These are phyloP conservation scores for Acrocephalus arundinaceus DNA, from an alignment of 2,113 vertebrate species.

Conservation along the genomic window DNA sequence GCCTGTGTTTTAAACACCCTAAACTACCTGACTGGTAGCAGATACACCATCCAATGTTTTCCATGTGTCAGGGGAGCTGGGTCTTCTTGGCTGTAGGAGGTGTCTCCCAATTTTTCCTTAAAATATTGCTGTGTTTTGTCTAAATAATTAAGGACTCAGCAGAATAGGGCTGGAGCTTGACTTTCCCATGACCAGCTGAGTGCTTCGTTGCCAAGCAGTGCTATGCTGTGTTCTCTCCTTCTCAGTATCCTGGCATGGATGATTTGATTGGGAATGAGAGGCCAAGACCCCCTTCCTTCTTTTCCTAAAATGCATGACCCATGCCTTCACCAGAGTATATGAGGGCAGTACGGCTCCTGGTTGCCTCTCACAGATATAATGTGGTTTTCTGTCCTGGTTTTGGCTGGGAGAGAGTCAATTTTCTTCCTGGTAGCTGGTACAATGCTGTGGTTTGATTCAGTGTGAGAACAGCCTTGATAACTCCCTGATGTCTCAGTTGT, in stretches of 20 bases:
- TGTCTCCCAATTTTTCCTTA: background rate
- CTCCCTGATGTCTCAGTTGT: background rate
- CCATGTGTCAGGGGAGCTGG: background rate
- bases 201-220: background rate
- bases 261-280: background rate
- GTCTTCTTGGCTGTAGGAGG: background rate
- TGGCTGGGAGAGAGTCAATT: background rate
- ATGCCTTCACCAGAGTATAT: background rate
- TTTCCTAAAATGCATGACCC: background rate
- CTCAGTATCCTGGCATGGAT: background rate
- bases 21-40: background rate
- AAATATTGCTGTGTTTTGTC: background rate
- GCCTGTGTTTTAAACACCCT: background rate
- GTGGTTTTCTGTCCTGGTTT: background rate
- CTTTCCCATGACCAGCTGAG: background rate
- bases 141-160: background rate
- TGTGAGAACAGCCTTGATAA: background rate
- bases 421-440: background rate
- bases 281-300: background rate
- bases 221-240: background rate
- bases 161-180: background rate
- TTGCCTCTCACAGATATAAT: background rate
- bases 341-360: background rate
- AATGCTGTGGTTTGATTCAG: background rate
- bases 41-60: background rate